Evolutionary conservation across 1,140 invertebrate species (phyloP), one percentile per base, ranked within the genome.

Genomic region (Zaprionus ornatus): DNA sequence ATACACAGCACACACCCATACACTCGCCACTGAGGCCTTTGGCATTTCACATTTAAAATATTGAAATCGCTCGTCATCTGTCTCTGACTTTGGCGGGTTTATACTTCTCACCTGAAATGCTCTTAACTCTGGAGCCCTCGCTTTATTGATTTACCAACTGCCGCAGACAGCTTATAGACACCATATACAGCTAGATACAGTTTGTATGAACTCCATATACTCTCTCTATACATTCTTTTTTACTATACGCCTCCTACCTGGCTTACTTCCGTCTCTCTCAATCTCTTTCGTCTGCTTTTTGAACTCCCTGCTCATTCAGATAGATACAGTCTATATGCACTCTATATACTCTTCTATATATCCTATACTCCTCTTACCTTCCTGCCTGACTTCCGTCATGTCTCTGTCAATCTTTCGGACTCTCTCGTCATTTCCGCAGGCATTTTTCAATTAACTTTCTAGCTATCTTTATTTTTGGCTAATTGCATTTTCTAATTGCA

Each of bases 401-500:
- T 45, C 40, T n/a, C 40, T 45, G 7, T 45, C 40, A 70, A 63
- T 75, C 59, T 75, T 59, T 62, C 13, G 10, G 1, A 10, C 25
- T 50, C 40, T 23, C 32, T 35, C 48, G 35, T 23, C 66, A 62
- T 70, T 62, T 80, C 73, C 74, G 69, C 45, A 56, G 25, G 32
- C 32, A 61, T 62, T 64, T 76, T 74, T 72, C 69, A 65, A 78
- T 63, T 65, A 73, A 64, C 59, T 67, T 86, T 73, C 68, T 70
- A 79, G 68, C 72, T 77, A 71, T 42, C 77, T 74, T 69, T 15
- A 37, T 45, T 40, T 62, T 62, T 56, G 57, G 73, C 79, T 87
- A 87, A 87, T 87, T 87, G 83, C 82, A 82, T 82, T 86, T 60
- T 17, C 60, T 73, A 83, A 87, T 87, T 87, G 84, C 81, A 87